Percentiles rank a stretch among this genome's conserved stretches.
Evolutionary conservation across 2,888 invertebrate species (phyloP).

Genomic region (Lathronympha strigana): DNA sequence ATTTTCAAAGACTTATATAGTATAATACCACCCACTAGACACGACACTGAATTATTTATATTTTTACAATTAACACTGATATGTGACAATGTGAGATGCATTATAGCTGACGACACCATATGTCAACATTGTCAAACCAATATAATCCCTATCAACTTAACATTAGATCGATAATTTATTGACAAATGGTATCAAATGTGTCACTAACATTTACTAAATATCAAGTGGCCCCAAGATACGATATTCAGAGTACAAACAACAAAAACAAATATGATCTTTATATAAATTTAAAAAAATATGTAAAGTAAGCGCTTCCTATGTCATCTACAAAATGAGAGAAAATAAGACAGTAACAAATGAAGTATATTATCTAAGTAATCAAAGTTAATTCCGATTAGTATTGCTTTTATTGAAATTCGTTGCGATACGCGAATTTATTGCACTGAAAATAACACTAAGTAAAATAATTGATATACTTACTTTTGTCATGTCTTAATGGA

Average conservation of each 20-base stretch:
- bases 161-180: slow-evolving; percentile 14
- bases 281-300: slow-evolving; percentile 22
- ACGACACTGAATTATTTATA: slow-evolving; percentile 64
- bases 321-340: slow-evolving; percentile 41
- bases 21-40: slow-evolving; percentile 73
- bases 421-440: slow-evolving; percentile 53
- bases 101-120: slow-evolving; percentile 25
- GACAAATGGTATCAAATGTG: slow-evolving; percentile 43
- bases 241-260: slow-evolving; percentile 54
- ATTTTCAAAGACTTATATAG: slow-evolving; percentile 47
- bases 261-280: slow-evolving; percentile 45
- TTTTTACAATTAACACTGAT: slow-evolving; percentile 73
- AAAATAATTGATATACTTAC: slow-evolving; percentile 45
- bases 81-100: slow-evolving; percentile 62
- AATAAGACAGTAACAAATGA: slow-evolving; percentile 25
- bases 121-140: slow-evolving; percentile 28
- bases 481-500: slow-evolving; percentile 75
- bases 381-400: slow-evolving; percentile 56
- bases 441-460: slow-evolving; percentile 45
- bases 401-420: slow-evolving; percentile 76
- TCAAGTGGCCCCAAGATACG: slow-evolving; percentile 68
- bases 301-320: slow-evolving; percentile 17
- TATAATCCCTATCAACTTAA: slow-evolving; percentile 8
- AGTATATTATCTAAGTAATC: slow-evolving; percentile 37
- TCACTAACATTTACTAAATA: slow-evolving; percentile 46